Percentiles rank a stretch among this genome's conserved stretches.
Conservation (phyloP, 2,113 vertebrate species). For the Aramus guarauna region DNA sequence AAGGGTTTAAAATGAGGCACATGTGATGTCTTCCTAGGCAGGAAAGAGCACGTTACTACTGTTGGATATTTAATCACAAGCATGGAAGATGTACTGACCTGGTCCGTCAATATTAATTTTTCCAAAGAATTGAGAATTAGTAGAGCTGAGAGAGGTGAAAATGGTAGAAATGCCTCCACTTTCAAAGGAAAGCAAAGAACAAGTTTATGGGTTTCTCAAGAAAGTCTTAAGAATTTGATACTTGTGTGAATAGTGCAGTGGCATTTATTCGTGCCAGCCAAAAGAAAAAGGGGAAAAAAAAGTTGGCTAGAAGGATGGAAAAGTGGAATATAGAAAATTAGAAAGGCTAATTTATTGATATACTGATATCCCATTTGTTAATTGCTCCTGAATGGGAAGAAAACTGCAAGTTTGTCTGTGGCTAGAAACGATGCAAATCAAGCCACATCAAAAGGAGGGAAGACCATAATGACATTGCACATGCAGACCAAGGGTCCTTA, state of each 20-base stretch:
- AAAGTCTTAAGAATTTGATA: background rate
- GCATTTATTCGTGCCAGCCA: background rate
- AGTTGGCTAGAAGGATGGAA: fast-evolving
- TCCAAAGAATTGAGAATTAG: background rate
- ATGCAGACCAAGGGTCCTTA: background rate
- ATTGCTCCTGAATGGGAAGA: background rate
- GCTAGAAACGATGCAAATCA: background rate
- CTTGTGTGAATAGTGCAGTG: background rate
- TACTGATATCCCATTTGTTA: background rate
- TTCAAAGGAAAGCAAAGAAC: background rate
- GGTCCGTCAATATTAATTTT: background rate
- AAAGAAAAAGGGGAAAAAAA: background rate
- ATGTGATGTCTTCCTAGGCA: background rate
- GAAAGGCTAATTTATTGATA: background rate
- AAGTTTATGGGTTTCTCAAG: background rate
- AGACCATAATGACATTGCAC: background rate
- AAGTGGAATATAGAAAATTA: background rate
- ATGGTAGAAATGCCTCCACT: background rate
- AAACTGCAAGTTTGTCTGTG: background rate
- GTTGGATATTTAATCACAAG: background rate
- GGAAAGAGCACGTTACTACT: background rate
- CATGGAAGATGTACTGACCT: background rate
- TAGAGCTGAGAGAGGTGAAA: background rate
- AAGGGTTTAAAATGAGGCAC: background rate
- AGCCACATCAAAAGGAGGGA: background rate